Evolutionary conservation across 2,113 vertebrate genomes (phyloP).

Genomic region (Laterallus jamaicensis): DNA sequence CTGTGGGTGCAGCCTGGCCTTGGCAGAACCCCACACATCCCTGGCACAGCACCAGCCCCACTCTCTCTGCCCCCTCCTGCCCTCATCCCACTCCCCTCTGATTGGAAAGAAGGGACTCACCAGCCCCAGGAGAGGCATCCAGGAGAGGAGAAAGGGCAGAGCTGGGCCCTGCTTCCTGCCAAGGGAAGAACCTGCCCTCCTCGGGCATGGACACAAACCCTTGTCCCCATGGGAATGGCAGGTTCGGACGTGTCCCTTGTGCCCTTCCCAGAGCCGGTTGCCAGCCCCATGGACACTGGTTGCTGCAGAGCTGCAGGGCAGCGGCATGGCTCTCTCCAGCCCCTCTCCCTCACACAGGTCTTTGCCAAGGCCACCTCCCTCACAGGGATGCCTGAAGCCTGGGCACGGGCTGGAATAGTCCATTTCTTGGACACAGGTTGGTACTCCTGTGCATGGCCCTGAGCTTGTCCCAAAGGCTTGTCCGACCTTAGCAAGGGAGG

Average conservation of each 20-base stretch:
- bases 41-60: not conserved
- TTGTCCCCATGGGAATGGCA: conserved; percentile 24
- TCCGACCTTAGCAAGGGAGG: not conserved
- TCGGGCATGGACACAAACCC: not conserved
- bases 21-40: not conserved
- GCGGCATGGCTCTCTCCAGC: not conserved
- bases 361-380: not conserved
- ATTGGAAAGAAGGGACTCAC: not conserved
- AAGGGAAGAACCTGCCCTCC: not conserved
- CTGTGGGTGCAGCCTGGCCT: too few relatives aligned
- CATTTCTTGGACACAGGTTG: not conserved
- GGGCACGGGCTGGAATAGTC: not conserved
- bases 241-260: rapidly evolving
- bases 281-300: not conserved
- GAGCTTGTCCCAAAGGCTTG: not conserved
- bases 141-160: not conserved
- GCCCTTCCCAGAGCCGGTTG: not conserved
- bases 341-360: not conserved
- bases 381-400: not conserved
- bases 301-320: not conserved
- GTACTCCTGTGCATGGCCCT: not conserved
- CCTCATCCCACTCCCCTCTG: not conserved
- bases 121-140: not conserved
- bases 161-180: not conserved
- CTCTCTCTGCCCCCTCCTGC: rapidly evolving